Base-by-base conservation (phyloP, 2,113 vertebrate species). In the Morone chrysops region DNA sequence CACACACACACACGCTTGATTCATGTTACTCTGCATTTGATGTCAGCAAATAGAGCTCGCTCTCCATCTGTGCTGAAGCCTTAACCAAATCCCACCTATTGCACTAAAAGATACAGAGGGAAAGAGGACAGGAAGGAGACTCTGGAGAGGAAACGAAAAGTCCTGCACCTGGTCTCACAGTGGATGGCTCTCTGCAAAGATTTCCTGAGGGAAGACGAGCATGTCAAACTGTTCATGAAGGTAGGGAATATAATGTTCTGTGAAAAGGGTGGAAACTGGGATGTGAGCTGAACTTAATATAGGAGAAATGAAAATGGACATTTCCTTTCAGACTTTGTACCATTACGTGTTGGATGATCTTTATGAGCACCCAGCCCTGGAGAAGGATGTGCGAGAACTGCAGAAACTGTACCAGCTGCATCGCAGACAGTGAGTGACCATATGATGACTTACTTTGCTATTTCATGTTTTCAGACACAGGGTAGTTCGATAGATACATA, bases 211-310 rank as follows among this genome's bases (percentile, higher is more conserved):
- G 97, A 99, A 70, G 97, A 98, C 65, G 97, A 99, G 43, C 96
- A 97, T 56, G 96, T 98, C 82, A 98, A 98, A 83, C 90, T 97
- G 31, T 98, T 99, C 92, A 94, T 98, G 89, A 99, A 98, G 97
- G 98, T 99, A 95, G 54, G 81, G 63, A 38, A 86, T 20, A 13
- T 20, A 20, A 63, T n/a, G 22, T 17, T 41, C 67, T 6, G 6
- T 53, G 62, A 53, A 79, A 81, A 57, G 59, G 75, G 41, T 59
- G 56, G 62, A 18, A 62, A 65, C 45, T 66, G 61, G 70, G 71
- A 17, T 5, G 38, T 69, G 75, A 70, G 22, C 25, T 38, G 45
- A 75, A 41, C 13, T 53, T 66, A 38, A 78, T 56, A 38, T 65
- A 45, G 20, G n/a, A 77, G 53, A 25, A 84, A 71, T 83, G 2